A percentile compares a stretch with the other conserved stretches of the same genome.
Evolutionary conservation across 1,140 invertebrate species (phyloP).

Genomic region (Schmidtea mediterranea): DNA sequence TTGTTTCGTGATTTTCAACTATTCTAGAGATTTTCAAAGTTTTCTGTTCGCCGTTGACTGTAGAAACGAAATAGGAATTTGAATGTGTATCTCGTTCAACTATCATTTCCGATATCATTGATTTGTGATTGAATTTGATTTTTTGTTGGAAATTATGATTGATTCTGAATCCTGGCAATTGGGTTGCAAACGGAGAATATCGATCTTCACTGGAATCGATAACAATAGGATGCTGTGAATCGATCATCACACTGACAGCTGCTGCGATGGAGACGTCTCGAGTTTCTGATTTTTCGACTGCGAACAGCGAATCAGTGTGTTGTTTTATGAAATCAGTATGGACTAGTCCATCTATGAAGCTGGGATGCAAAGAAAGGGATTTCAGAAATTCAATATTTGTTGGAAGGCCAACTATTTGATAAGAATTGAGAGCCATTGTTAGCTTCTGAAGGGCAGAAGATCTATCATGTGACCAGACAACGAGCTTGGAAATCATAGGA

Average conservation of each 20-base stretch:
- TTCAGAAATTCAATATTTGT: constrained; percentile 84
- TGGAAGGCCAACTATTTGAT: constrained; percentile 64
- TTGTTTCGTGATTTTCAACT: constrained; percentile 11
- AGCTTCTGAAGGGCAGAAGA: constrained; percentile 51
- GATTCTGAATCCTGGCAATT: constrained; percentile 32
- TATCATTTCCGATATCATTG: too few relatives aligned
- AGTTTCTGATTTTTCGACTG: not conserved
- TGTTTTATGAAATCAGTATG: constrained; percentile 89
- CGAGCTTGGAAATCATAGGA: constrained; percentile 95
- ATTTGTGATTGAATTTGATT: constrained; percentile 27
- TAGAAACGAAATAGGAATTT: too few relatives aligned
- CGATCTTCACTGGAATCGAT: constrained; percentile 27
- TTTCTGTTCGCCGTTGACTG: too few relatives aligned
- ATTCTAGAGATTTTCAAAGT: constrained; percentile 14
- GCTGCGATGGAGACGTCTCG: too few relatives aligned
- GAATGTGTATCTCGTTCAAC: too few relatives aligned
- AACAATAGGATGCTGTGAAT: not conserved
- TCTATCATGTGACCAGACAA: constrained; percentile 68
- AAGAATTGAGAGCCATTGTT: constrained; percentile 44
- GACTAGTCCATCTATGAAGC: constrained; percentile 58
- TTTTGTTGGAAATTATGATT: constrained; percentile 30
- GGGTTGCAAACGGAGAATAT: constrained; percentile 35
- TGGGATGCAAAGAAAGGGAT: constrained; percentile 44
- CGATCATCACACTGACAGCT: not conserved
- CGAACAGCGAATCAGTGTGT: constrained; percentile 30